Evolutionary conservation across 2,888 invertebrate species (phyloP).

Genomic region (Eueremaeus valkanovi): DNA sequence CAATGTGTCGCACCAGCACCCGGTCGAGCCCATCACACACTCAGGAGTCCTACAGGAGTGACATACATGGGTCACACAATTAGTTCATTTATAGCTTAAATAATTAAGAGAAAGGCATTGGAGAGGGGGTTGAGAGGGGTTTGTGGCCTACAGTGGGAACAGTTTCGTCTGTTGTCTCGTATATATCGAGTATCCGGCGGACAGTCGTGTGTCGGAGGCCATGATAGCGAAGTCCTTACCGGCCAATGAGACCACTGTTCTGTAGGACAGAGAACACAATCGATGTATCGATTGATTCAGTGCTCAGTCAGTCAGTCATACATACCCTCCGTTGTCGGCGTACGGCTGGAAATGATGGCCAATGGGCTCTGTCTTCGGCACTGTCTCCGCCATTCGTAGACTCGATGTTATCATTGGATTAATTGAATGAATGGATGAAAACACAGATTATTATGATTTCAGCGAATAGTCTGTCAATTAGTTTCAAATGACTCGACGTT

Average conservation of each 20-base stretch:
- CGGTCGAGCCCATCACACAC: conserved; percentile 87
- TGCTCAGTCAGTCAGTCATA: neutral
- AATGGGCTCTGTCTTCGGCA: conserved; percentile 3
- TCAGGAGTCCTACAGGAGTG: conserved; percentile 60
- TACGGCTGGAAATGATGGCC: conserved; percentile 63
- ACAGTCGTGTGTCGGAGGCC: conserved; percentile 90
- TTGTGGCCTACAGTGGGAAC: conserved; percentile 61
- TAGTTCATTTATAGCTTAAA: too few species aligned
- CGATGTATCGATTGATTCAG: neutral
- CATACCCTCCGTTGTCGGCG: conserved; percentile 73
- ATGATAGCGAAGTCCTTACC: conserved; percentile 92
- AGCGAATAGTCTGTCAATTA: neutral
- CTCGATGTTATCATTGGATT: neutral
- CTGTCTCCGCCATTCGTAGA: neutral
- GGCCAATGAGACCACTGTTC: conserved; percentile 90
- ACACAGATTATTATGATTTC: neutral
- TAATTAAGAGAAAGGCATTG: neutral
- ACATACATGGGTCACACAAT: neutral
- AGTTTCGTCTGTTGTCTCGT: conserved; percentile 83
- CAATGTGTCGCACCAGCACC: conserved; percentile 96
- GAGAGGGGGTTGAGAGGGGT: conserved; percentile 41
- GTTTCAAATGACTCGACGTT: conserved; percentile 28
- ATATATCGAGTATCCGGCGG: conserved; percentile 83
- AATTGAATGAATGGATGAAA: neutral
- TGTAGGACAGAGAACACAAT: too few species aligned